Evolutionary conservation across 1,140 invertebrate genomes (phyloP), one percentile per base, ranked within the genome.

Genomic region (Ephestia elutella): DNA sequence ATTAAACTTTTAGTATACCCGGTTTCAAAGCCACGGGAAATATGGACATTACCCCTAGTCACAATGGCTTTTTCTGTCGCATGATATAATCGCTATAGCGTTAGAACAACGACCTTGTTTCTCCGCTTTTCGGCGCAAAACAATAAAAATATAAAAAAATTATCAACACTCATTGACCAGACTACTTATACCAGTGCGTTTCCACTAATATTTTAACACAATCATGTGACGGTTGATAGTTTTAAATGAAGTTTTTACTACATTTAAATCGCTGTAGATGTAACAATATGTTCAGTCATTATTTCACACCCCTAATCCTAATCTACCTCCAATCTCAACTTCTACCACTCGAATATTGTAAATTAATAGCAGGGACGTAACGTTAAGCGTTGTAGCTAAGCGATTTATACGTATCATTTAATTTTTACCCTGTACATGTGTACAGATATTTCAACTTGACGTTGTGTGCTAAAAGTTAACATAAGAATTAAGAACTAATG

Each of bases 341-440:
- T 44, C 7, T 25, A 25, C 21, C 21, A 25, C 21, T 25, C 21
- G 2, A 25, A 44, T 44, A 44, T 5, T 44, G 38, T 44, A 15
- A 44, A 44, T 15, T 44, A n/a, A n/a, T n/a, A 35, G 32, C 32
- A 44, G 28, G 51, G 51, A 54, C 51, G 19, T 44, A 56, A 20
- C 54, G 15, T 44, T 44, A 44, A 56, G 55, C 55, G 49, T 57
- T 30, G 56, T 28, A 49, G 32, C 49, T 28, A 59, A 59, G 57
- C 57, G 7, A 38, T 50, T 49, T 57, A 57, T 44, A 68, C 66
- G 62, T 65, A 70, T 63, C 60, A 71, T 65, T 71, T 50, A 63
- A 70, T 70, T 75, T 81, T 75, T 81, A 82, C 79, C 79, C 79
- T 82, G 79, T 82, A 73, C 66, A 77, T 59, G 10, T 50, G 20